Evolutionary conservation across 2,888 invertebrate species (phyloP).

Genomic region (Ariolimax columbianus): DNA sequence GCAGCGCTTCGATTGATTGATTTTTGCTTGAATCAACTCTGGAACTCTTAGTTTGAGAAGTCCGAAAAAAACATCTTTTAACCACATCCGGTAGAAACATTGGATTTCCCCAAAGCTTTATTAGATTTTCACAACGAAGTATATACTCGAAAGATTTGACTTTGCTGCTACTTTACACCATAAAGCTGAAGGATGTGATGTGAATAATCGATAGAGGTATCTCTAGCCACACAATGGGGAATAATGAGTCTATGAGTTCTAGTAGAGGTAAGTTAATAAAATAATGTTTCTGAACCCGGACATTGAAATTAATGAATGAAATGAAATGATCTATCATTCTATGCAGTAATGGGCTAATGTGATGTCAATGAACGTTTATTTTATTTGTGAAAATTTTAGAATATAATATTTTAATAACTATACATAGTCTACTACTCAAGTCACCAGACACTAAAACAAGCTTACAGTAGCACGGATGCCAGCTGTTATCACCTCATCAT

Average conservation of each 20-base stretch:
- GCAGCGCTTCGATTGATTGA: too few relatives aligned
- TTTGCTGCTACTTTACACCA: not conserved
- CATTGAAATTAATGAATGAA: too few relatives aligned
- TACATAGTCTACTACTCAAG: too few relatives aligned
- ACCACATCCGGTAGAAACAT: slow-evolving; percentile 50
- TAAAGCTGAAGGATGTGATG: slow-evolving; percentile 17
- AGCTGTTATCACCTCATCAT: too few relatives aligned
- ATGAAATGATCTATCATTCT: too few relatives aligned
- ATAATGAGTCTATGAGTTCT: slow-evolving; percentile 37
- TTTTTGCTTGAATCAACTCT: too few relatives aligned
- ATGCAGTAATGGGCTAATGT: too few relatives aligned
- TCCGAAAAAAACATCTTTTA: not conserved
- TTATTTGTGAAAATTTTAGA: too few relatives aligned
- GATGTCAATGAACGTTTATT: too few relatives aligned
- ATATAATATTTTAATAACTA: too few relatives aligned
- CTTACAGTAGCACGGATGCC: too few relatives aligned
- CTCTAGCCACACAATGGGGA: slow-evolving; percentile 29
- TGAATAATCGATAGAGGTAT: not conserved
- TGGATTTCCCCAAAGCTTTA: slow-evolving; percentile 30
- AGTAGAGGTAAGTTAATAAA: slow-evolving; percentile 34
- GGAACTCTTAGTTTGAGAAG: slow-evolving; percentile 18
- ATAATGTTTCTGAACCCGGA: not conserved
- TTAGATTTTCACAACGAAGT: not conserved
- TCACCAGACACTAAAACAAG: too few relatives aligned
- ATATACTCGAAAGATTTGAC: not conserved